Percentiles rank a stretch among this genome's conserved stretches.
Evolutionary conservation across 2,888 invertebrate species (phyloP).

Genomic region (Cephus spinipes): DNA sequence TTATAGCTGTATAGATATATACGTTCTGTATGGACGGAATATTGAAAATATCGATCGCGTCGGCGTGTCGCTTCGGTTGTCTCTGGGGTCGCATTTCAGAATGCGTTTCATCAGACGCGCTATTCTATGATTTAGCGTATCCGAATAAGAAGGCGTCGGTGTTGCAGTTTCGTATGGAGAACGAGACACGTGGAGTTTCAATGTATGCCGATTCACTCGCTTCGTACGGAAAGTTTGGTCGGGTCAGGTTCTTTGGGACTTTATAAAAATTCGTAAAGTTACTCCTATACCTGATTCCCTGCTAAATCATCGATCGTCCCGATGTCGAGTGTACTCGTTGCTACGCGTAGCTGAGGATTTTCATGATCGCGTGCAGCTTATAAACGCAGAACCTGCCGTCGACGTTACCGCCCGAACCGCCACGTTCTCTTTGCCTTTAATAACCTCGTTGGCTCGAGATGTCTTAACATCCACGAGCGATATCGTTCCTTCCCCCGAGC

Average conservation of each 20-base stretch:
- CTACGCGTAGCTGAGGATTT: neutral
- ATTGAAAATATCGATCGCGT: conserved; percentile 44
- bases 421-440: neutral
- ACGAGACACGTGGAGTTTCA: neutral
- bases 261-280: neutral
- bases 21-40: conserved; percentile 7
- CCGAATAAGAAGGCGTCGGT: neutral
- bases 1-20: neutral
- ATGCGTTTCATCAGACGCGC: conserved; percentile 49
- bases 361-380: neutral
- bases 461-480: neutral
- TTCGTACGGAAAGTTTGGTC: neutral
- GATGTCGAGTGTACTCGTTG: neutral
- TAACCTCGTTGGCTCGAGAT: neutral
- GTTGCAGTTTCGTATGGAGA: neutral
- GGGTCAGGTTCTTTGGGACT: neutral
- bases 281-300: neutral
- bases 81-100: conserved; percentile 50
- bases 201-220: neutral
- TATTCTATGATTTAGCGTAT: conserved; percentile 45
- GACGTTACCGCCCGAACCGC: neutral
- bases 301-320: neutral
- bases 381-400: neutral
- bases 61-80: conserved; percentile 11
- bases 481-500: neutral